A percentile compares a stretch with the other conserved stretches of the same genome.
Conservation (phyloP, 2,113 vertebrate genomes). For the Cyprinodon variegatus region DNA sequence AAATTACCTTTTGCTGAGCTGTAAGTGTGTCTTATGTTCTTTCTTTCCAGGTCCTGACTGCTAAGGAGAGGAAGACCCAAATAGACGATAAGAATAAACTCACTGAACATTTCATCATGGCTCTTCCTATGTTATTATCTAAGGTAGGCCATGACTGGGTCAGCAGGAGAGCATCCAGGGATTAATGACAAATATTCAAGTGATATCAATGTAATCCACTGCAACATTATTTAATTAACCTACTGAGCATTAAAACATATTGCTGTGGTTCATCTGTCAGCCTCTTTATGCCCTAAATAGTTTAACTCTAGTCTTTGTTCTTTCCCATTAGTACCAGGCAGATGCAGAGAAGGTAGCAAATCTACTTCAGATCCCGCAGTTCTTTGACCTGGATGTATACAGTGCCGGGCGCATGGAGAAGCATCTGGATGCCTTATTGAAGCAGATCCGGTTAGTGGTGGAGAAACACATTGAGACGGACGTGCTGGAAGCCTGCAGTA, state of each 20-base stretch:
- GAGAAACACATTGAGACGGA: slow-evolving; percentile 97
- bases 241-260: neutral
- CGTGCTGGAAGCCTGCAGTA: slow-evolving; percentile 97
- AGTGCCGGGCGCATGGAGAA: slow-evolving; percentile 99
- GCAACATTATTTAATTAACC: neutral
- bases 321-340: slow-evolving; percentile 88
- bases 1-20: neutral
- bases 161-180: neutral
- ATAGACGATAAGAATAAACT: slow-evolving; percentile 98
- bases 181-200: slow-evolving; percentile 33
- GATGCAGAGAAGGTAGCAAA: slow-evolving; percentile 98
- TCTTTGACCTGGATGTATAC: slow-evolving; percentile 97
- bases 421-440: slow-evolving; percentile 96
- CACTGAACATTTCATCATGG: slow-evolving; percentile 98
- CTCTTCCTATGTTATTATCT: slow-evolving; percentile 95
- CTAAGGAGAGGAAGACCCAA: slow-evolving; percentile 98
- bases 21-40: neutral
- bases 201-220: slow-evolving; percentile 21
- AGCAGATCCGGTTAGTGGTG: slow-evolving; percentile 97
- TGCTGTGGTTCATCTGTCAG: neutral
- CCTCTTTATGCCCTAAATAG: neutral
- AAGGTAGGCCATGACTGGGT: slow-evolving; percentile 84
- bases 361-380: slow-evolving; percentile 96
- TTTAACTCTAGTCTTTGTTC: neutral
- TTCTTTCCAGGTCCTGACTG: slow-evolving; percentile 88